These are phyloP conservation scores for Polyodon spathula DNA, from an alignment of 2,113 vertebrate species.

Conservation along the genomic window DNA sequence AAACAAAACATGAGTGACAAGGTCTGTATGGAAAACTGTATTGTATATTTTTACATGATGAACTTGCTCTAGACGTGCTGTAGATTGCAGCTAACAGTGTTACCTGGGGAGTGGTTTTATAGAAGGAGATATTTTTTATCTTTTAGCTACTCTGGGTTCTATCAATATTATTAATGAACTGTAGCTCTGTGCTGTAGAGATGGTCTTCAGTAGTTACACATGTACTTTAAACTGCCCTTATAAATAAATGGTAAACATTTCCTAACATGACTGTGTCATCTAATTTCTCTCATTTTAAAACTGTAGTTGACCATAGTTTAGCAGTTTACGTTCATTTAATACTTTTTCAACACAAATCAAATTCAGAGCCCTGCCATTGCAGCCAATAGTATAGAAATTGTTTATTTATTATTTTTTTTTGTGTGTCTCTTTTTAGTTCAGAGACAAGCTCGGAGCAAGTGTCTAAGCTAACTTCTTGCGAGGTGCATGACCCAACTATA, in stretches of 20 bases:
- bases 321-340: background rate
- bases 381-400: no score
- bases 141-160: slow-evolving; percentile 13
- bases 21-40: slow-evolving; percentile 21
- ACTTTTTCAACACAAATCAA: no score
- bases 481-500: no score
- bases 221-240: slow-evolving; percentile 18
- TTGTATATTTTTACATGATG: slow-evolving; percentile 29
- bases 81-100: slow-evolving; percentile 13
- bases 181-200: slow-evolving; percentile 18
- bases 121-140: slow-evolving; percentile 16
- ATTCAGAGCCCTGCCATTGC: no score
- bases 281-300: background rate
- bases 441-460: no score
- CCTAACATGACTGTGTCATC: slow-evolving; percentile 6
- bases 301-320: background rate
- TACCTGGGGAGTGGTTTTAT: slow-evolving; percentile 16
- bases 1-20: slow-evolving; percentile 24
- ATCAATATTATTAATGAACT: slow-evolving; percentile 14
- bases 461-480: no score
- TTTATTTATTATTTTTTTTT: no score
- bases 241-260: slow-evolving; percentile 22
- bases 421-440: no score
- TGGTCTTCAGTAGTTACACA: slow-evolving; percentile 9
- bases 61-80: slow-evolving; percentile 12